Percentiles rank a stretch among this genome's conserved stretches.
phyloP scores from a whole-genome alignment of 2,797 vertebrate species.

The Petrocephalus sullivani region DNA sequence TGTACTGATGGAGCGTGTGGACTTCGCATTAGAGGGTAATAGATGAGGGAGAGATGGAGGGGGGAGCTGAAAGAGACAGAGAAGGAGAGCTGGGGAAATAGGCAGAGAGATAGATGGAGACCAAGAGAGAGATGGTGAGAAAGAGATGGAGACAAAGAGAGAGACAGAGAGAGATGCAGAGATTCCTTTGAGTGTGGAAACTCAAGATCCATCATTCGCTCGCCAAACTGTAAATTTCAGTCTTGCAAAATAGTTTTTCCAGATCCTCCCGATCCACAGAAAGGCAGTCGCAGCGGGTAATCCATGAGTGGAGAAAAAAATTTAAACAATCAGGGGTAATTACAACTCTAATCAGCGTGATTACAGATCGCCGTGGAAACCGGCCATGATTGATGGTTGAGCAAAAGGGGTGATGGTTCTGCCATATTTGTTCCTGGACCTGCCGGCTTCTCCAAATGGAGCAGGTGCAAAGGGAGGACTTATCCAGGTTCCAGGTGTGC shows the following conservation, averaged over 20 bases:
- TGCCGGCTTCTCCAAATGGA: neutral
- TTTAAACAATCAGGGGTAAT: conserved; percentile 51
- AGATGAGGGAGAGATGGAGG: neutral
- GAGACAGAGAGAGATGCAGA: neutral
- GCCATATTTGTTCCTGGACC: conserved; percentile 22
- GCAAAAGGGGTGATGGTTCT: conserved; percentile 35
- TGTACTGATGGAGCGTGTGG: neutral
- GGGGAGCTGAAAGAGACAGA: neutral
- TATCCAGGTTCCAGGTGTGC: neutral
- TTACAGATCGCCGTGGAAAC: conserved; percentile 39
- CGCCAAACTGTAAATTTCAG: conserved; percentile 54
- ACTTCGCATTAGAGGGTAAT: neutral
- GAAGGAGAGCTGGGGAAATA: neutral
- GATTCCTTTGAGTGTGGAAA: conserved; percentile 5
- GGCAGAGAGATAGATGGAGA: neutral
- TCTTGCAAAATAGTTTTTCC: conserved; percentile 48
- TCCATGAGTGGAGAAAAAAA: conserved; percentile 41
- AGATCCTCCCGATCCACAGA: conserved; percentile 42
- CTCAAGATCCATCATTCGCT: conserved; percentile 12
- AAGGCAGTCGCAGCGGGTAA: conserved; percentile 48
- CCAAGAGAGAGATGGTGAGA: neutral
- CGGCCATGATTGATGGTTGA: conserved; percentile 39
- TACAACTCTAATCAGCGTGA: conserved; percentile 44
- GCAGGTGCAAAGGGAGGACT: neutral
- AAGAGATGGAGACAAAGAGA: neutral